Base-by-base conservation (phyloP, 2,113 vertebrate species). In the Martes martes region DNA sequence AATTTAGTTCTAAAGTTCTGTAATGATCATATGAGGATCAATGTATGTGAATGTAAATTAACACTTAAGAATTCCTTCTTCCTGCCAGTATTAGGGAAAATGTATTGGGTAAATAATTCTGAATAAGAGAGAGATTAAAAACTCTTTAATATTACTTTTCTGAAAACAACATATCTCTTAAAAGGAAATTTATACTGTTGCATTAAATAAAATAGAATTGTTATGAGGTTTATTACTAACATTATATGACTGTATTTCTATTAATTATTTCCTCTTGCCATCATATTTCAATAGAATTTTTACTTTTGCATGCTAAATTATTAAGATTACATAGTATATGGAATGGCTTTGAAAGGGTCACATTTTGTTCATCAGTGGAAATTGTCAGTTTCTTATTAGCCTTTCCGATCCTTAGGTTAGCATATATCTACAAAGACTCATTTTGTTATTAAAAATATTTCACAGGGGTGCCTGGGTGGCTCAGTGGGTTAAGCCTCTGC, bases 211-310 rank as follows among this genome's bases (percentile, higher is more conserved):
- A 28, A 52, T 73, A 65, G 21, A 80, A 67, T 42, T 81, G 45
- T 96, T 98, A 95, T 65, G 78, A 96, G 81, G 80, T 94, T 96
- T 82, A 73, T 69, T 92, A 33, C 45, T 98, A 89, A 85, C 94
- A 92, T 57, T 65, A 95, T 96, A 96, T 97, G 92, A 97, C 96
- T 98, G 55, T 96, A 94, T 97, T 93, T 71, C 73, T 97, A n/a
- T 96, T 98, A 97, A 94, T 98, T 98, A 93, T 98, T 98, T 98
- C 76, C 23, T 89, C 36, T 87, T 97, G 16, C 84, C 98, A 87
- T 83, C 23, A 33, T 76, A 33, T 79, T 98, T 78, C 63, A 98
- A 71, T 96, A 97, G 95, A 69, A 81, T 96, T 91, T 94, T 96
- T 4, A 83, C 10, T 91, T 97, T 98, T 90, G 78, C 65, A 74